Percentiles rank a stretch among this genome's conserved stretches.
phyloP scores from a whole-genome alignment of 1,140 invertebrate species.

The Drosophila busckii region DNA sequence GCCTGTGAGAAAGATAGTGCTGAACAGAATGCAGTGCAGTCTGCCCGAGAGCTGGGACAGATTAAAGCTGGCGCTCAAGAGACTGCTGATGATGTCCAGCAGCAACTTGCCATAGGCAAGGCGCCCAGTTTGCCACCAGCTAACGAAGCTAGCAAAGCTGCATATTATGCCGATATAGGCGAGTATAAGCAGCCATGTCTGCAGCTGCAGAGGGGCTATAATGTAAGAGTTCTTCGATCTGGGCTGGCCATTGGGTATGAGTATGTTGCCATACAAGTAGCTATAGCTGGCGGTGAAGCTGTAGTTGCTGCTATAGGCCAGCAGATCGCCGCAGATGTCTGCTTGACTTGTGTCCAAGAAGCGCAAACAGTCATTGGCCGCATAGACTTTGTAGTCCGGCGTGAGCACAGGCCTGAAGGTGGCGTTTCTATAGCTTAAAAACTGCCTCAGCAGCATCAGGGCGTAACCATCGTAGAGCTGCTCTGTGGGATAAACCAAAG shows the following conservation, averaged over 20 bases:
- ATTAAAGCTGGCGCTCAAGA: slow-evolving; percentile 5
- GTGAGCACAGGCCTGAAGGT: slow-evolving; percentile 14
- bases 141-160: slow-evolving; percentile 13
- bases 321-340: slow-evolving; percentile 26
- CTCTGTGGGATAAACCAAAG: slow-evolving; percentile 13
- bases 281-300: slow-evolving; percentile 30
- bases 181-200: slow-evolving; percentile 9
- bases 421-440: slow-evolving; percentile 12
- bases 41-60: slow-evolving; percentile 3
- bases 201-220: slow-evolving; percentile 7
- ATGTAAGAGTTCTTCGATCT: slow-evolving; percentile 30
- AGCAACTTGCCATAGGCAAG: slow-evolving; percentile 2
- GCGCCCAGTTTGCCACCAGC: slow-evolving; percentile 16
- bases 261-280: slow-evolving; percentile 28
- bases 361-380: slow-evolving; percentile 16
- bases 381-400: slow-evolving; percentile 6
- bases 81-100: slow-evolving; percentile 11
- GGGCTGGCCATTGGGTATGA: slow-evolving; percentile 10
- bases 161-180: slow-evolving; percentile 8
- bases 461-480: slow-evolving; percentile 24
- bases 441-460: slow-evolving; percentile 14
- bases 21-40: slow-evolving; percentile 16
- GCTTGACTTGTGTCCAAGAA: not conserved
- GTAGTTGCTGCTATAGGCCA: slow-evolving; percentile 3
- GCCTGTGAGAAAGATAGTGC: slow-evolving; percentile 19